Base-by-base conservation (phyloP, 2,888 invertebrate species). In the Lasius platythorax region DNA sequence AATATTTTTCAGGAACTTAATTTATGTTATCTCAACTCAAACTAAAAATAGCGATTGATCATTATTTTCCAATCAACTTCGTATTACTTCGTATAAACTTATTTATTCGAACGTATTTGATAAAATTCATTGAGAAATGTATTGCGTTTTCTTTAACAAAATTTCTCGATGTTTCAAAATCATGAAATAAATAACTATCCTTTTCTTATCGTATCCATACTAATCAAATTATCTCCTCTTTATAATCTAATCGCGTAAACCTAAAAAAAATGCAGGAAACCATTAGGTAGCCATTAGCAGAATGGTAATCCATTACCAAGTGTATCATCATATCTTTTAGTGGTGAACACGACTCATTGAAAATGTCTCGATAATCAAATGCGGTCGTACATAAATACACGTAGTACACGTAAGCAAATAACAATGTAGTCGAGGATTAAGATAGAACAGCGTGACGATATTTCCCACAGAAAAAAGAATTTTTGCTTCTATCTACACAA, bases 51-150 rank as follows among this genome's bases (percentile, higher is more conserved):
- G 30, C 40, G 3, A 66, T 75, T 28, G 30, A 23, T 28, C 15
- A 33, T 75, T 75, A 75, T 66, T 66, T 75, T 3, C 43, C 66
- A 11, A 66, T 46, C 40, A 46, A 73, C 28, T 63, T 61, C 4
- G 33, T 12, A 58, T 73, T 40, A 50, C 18, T 37, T 53, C 23
- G 1, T 61, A 58, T 28, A n/a, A 40, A 61, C 15, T n/a, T n/a
- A 50, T 50, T 2, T 50, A 50, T 37, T 9, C 15, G 15, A 73
- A 58, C 9, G 6, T 15, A 40, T 3, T 23, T 37, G 11, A 23
- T 53, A 28, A 6, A 40, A 11, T 73, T 73, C 28, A 37, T 56
- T 18, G 11, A 23, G 6, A 9, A 37, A 37, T 37, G 11, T 18
- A 18, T 6, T 58, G 8, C 28, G 11, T 28, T 61, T 40, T 5